Evolutionary conservation across 2,888 invertebrate species (phyloP), one percentile per base, ranked within the genome.

Genomic region (Sarcophaga rosellei): DNA sequence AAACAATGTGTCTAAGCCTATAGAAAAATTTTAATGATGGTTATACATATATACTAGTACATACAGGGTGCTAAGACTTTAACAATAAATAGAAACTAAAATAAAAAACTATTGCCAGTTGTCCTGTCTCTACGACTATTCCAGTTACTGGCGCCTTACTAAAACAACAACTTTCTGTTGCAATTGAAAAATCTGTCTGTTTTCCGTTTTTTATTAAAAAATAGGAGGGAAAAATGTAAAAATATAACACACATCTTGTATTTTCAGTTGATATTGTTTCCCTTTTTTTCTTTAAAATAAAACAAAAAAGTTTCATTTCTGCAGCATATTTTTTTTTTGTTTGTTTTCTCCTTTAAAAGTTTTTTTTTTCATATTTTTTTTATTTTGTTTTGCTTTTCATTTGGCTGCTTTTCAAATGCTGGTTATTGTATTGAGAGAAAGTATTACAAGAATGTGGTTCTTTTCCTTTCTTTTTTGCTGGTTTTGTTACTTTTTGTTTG

Each of bases 301-400:
- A 47, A 47, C 2, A 47, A 53, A 53, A 53, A 53, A 53, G 15
- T 53, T 53, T 53, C 4, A 53, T 53, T 53, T 53, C 17, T 53
- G 53, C 53, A 53, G 17, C 17, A 53, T 17, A 15, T 53, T 53
- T 53, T 12, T 15, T 47, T 47, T 12, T 53, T 53, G 8, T 53
- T 53, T 17, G 4, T 15, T 53, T 53, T 53, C 17, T 17, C 17
- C 53, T 53, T 53, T 53, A 35, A 10, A 35, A 35, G 35, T 53
- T 53, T 53, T 15, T 3, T 53, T 47, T 47, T 10, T 3, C n/a
- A n/a, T n/a, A n/a, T n/a, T 47, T 15, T 47, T 15, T 17, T 15
- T 53, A 23, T 81, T 75, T 75, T 61, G 21, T 81, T 75, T 81
- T 21, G 20, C 15, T 45, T 80, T 73, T 59, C 12, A 59, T 69